Conservation (phyloP, 2,797 vertebrate species). For the Sorex maritimensis region DNA sequence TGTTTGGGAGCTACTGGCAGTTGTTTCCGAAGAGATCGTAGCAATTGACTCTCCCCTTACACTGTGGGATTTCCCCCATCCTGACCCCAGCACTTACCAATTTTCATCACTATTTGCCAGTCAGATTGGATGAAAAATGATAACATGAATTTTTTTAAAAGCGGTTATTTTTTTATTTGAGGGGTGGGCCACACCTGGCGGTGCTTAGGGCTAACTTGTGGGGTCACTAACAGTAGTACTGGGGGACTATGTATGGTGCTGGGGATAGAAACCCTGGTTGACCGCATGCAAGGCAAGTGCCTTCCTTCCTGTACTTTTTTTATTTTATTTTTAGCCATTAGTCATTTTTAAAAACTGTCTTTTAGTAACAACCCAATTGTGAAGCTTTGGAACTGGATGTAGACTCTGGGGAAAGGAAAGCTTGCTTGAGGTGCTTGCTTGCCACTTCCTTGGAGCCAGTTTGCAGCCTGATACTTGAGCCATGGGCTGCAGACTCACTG, state of each 20-base stretch:
- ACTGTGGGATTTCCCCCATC: neutral
- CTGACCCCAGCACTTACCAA: neutral
- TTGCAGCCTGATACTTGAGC: neutral
- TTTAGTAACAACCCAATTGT: constrained; percentile 29
- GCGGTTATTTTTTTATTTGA: neutral
- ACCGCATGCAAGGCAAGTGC: no score
- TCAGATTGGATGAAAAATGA: constrained; percentile 12
- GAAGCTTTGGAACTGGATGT: constrained; percentile 28
- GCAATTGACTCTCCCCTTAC: neutral
- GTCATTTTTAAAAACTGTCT: no score
- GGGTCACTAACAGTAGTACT: no score
- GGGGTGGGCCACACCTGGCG: no score
- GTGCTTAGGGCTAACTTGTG: no score
- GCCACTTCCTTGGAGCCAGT: neutral
- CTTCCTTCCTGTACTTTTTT: no score
- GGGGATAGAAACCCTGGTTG: no score
- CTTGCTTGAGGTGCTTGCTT: neutral
- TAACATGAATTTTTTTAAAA: neutral
- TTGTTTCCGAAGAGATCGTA: neutral
- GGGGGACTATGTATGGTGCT: no score
- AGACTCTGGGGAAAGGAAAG: constrained; percentile 21
- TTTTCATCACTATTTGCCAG: neutral
- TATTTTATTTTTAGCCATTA: no score
- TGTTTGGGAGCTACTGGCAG: neutral
- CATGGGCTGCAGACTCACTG: neutral